phyloP scores from a whole-genome alignment of 2,888 invertebrate species.

The Meteorus cinctellus region DNA sequence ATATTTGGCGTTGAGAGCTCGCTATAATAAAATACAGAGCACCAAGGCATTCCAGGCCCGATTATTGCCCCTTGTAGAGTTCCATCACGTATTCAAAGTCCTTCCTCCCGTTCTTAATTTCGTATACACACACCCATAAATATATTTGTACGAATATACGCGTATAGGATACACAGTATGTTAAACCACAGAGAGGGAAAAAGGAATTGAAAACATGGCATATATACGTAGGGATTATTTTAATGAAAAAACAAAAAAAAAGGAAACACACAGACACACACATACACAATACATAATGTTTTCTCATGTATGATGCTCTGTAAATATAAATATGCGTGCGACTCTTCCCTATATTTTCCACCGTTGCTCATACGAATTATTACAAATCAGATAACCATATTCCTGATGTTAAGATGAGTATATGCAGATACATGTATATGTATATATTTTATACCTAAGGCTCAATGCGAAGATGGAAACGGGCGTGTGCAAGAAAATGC shows the following conservation, averaged over 20 bases:
- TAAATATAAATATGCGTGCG: slow-evolving; percentile 1
- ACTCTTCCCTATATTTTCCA: slow-evolving; percentile 3
- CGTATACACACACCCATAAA: slow-evolving; percentile 19
- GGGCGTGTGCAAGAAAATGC: slow-evolving; percentile 54
- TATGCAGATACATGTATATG: neutral
- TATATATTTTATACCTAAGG: slow-evolving; percentile 14
- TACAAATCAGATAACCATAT: slow-evolving; percentile 62
- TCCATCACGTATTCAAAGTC: slow-evolving; percentile 32
- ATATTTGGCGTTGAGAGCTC: slow-evolving; percentile 24
- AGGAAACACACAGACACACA: neutral
- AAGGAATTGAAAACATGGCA: slow-evolving; percentile 43
- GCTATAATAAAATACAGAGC: slow-evolving; percentile 31
- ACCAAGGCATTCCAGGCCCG: slow-evolving; percentile 31
- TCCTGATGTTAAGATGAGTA: slow-evolving; percentile 26
- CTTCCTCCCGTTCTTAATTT: slow-evolving; percentile 33
- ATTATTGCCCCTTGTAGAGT: slow-evolving; percentile 36
- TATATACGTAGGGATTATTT: slow-evolving; percentile 38
- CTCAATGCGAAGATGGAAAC: slow-evolving; percentile 26
- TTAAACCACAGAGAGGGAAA: slow-evolving; percentile 29
- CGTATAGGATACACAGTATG: neutral
- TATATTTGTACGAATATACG: neutral
- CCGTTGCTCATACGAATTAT: slow-evolving; percentile 56
- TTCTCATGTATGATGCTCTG: neutral
- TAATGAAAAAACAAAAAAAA: neutral
- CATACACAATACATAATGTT: slow-evolving; percentile 21